Base-by-base conservation (phyloP, 1,140 invertebrate species). In the Tetramorium alpestre region DNA sequence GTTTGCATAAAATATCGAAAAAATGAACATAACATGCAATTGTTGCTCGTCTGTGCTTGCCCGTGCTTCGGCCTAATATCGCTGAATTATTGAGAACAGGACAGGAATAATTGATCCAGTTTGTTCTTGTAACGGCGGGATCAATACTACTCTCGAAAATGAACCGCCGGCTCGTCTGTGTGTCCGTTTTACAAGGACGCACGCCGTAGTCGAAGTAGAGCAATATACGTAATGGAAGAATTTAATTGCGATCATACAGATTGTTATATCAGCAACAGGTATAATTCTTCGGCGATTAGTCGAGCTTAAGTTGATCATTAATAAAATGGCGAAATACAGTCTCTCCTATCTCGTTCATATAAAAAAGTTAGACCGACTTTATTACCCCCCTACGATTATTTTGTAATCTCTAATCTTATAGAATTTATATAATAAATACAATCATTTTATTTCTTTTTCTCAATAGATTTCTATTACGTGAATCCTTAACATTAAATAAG, bases 61-160 rank as follows among this genome's bases (percentile, higher is more conserved):
- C 28, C 67, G 13, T 47, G 54, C 1, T 41, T 70, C 47, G n/a
- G 54, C 64, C 13, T 72, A 82, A 69, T 38, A 25, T 70, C 85
- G 22, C 44, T 89, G 65, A 89, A 87, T 89, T 82, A 87, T 90
- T 87, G 60, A 90, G 28, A 84, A 84, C 38, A 44, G 77, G 44
- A 49, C 58, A 28, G 49, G 33, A 89, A 90, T 90, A 90, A 90
- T 90, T 84, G 88, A 90, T 90, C 60, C n/a, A 82, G 41, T 75
- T 49, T 49, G 72, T 51, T 54, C 28, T 49, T 49, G 58, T 89
- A 25, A 69, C 64, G 49, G 70, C 18, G 25, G 70, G 73, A 90
- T 90, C 89, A 88, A 90, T 90, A 90, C 38, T 85, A 85, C 88
- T 89, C 88, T 85, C 72, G 89, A 78, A 89, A 90, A 90, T 85